Evolutionary conservation across 2,888 invertebrate species (phyloP), one percentile per base, ranked within the genome.

Genomic region (Eupithecia subfuscata): DNA sequence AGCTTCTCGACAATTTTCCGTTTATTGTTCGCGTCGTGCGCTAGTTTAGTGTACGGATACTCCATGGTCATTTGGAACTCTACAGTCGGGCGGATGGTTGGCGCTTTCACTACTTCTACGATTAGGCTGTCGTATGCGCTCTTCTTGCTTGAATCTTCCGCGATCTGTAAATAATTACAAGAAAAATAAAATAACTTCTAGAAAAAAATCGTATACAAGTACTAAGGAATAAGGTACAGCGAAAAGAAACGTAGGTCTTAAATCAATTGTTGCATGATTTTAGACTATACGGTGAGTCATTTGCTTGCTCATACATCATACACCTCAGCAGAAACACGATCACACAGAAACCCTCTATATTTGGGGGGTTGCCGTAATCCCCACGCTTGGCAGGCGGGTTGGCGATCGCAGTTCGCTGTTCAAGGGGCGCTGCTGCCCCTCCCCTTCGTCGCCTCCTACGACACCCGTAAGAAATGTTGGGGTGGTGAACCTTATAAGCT

Each of bases 21-120:
- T 86, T 98, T 97, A 87, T 96, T 95, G 43, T 94, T 92, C 0
- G 98, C 96, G 73, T 97, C 97, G 85, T 96, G 96, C 0, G 95
- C 95, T 80, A 98, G 97, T 52, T 95, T 95, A 12, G 97, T 96
- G 87, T 96, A 96, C 0, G 96, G 95, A 69, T 96, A 96, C 81
- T 97, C 97, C 86, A 98, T 92, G 0, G 96, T 97, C 95, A 98
- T 97, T 80, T 97, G 97, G 91, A 98, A 98, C 87, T 98, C 97
- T 0, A 97, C 96, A 30, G 96, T 97, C 74, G 97, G 97, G 0
- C 95, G 95, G 75, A 95, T 95, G 68, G 95, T 95, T 0, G 96
- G 96, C 0, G 96, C 96, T 74, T 96, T 95, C 78, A 95, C 96
- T 0, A 97, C 98, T 75, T 96, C 96, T 3, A 98, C 97, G 76